A percentile compares a stretch with the other conserved stretches of the same genome.
Evolutionary conservation across 1,140 invertebrate genomes (phyloP).

Genomic region (Bombus turneri): DNA sequence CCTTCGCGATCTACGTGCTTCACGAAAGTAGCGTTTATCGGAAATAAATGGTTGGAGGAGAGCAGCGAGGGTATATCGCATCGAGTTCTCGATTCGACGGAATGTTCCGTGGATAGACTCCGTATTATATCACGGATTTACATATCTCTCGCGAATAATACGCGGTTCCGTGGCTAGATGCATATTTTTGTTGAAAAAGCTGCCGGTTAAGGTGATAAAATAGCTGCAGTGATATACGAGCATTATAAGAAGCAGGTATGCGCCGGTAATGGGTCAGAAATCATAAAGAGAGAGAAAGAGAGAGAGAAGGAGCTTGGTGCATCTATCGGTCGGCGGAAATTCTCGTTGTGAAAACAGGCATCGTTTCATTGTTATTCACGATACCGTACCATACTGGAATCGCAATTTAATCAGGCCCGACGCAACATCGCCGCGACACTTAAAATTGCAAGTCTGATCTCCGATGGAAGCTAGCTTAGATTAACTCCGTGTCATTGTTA

Average conservation of each 20-base stretch:
- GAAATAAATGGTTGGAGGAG: constrained; percentile 39
- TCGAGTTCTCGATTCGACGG: constrained; percentile 36
- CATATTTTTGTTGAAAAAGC: constrained; percentile 51
- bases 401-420: constrained; percentile 72
- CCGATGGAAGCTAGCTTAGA: constrained; percentile 56
- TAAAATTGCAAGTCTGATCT: constrained; percentile 72
- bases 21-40: constrained; percentile 42
- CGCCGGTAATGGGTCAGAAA: constrained; percentile 43
- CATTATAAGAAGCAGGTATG: constrained; percentile 31
- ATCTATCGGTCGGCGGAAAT: constrained; percentile 4
- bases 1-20: constrained; percentile 7
- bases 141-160: constrained; percentile 52
- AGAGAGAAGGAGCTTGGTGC: constrained; percentile 24
- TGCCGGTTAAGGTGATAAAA: constrained; percentile 52
- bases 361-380: constrained; percentile 75
- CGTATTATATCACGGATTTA: constrained; percentile 54
- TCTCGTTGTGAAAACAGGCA: neutral
- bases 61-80: constrained; percentile 15
- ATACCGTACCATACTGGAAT: constrained; percentile 59
- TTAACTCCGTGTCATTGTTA: constrained; percentile 73
- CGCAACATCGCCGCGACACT: constrained; percentile 65
- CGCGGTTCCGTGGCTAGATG: constrained; percentile 27
- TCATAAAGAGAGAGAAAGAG: constrained; percentile 25
- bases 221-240: constrained; percentile 33
- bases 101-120: constrained; percentile 46